These are phyloP conservation scores for Orchestia grillus DNA, from an alignment of 1,140 invertebrate genomes.

Conservation along the genomic window DNA sequence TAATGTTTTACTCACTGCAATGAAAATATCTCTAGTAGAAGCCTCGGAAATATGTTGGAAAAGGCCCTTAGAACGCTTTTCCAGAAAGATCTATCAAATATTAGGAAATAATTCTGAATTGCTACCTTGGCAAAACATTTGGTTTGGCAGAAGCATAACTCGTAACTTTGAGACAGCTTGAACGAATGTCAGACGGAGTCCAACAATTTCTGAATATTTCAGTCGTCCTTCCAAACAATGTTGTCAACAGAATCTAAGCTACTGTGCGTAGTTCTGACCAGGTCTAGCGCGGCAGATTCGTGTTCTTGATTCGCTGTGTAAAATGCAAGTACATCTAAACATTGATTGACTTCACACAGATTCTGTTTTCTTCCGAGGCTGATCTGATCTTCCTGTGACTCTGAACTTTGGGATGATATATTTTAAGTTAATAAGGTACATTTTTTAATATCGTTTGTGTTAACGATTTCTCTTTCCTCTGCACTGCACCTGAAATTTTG, in stretches of 20 bases:
- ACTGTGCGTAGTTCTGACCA: too few relatives aligned
- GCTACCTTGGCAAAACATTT: too few relatives aligned
- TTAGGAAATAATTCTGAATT: background rate
- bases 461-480: background rate
- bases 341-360: background rate
- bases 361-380: background rate
- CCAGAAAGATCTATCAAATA: background rate
- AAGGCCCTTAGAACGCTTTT: background rate
- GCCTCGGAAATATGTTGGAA: background rate
- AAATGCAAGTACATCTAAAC: background rate
- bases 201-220: background rate
- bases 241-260: background rate
- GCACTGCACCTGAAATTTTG: background rate
- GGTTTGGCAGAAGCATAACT: background rate
- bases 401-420: background rate
- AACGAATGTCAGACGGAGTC: background rate
- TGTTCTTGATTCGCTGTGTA: background rate
- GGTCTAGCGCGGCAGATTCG: too few relatives aligned
- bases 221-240: background rate
- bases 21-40: background rate
- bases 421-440: background rate
- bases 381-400: background rate
- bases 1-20: background rate
- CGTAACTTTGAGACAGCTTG: background rate
- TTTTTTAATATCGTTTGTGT: background rate